Evolutionary conservation across 2,113 vertebrate genomes (phyloP).

Genomic region (Corydoras maculifer): DNA sequence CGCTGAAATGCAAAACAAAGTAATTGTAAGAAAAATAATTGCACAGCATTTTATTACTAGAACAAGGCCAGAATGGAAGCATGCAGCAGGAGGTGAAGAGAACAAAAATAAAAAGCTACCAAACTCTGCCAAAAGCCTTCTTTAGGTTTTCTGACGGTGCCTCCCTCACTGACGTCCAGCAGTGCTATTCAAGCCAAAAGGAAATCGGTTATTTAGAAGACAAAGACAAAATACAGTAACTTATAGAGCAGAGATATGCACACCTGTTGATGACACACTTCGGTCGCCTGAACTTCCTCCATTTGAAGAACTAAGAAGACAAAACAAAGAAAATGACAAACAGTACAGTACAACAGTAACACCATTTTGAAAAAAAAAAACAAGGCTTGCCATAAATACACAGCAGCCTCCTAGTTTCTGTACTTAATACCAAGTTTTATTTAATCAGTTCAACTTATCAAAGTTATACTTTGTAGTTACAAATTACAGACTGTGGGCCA

Average conservation of each 20-base stretch:
- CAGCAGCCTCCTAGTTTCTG: no score
- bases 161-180: background rate
- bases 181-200: background rate
- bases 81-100: background rate
- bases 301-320: constrained; percentile 8
- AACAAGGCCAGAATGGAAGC: background rate
- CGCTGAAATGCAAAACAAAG: constrained; percentile 9
- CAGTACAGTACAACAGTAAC: no score
- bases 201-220: background rate
- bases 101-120: constrained; percentile 29
- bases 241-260: background rate
- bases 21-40: background rate
- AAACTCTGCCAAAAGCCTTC: constrained; percentile 38
- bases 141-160: constrained; percentile 13
- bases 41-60: background rate
- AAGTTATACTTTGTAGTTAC: no score
- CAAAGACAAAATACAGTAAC: background rate
- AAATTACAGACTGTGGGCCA: no score
- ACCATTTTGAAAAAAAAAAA: no score
- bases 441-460: background rate
- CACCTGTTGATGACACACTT: constrained; percentile 23
- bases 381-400: no score
- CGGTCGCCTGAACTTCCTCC: constrained; percentile 15
- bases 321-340: background rate
- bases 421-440: no score